Evolutionary conservation across 1,140 invertebrate species (phyloP).

Genomic region (Physella acuta): DNA sequence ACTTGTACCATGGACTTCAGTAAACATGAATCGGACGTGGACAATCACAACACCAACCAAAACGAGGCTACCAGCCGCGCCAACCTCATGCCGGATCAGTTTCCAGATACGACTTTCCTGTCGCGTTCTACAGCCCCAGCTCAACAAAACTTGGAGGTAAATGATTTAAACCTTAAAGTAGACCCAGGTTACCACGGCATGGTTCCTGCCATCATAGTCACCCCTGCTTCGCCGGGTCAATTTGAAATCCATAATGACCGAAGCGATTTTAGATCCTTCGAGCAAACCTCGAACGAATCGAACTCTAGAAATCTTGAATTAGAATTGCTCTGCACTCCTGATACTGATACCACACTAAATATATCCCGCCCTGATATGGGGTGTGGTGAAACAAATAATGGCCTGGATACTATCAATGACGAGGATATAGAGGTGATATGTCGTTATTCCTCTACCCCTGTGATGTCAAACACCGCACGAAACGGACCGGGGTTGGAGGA

Average conservation of each 20-base stretch:
- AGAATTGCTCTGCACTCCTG: not conserved
- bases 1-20: not conserved
- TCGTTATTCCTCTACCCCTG: conserved; percentile 29
- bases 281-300: not conserved
- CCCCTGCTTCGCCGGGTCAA: conserved; percentile 13
- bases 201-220: conserved; percentile 19
- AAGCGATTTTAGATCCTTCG: not conserved
- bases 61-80: conserved; percentile 16
- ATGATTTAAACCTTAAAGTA: not conserved
- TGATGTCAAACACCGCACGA: conserved; percentile 1
- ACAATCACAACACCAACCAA: conserved; percentile 32
- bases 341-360: conserved; percentile 9
- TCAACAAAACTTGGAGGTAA: conserved; percentile 1
- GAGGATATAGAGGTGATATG: conserved; percentile 32
- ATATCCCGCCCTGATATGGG: not conserved
- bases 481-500: conserved; percentile 7
- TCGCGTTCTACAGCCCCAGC: not conserved
- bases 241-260: not conserved
- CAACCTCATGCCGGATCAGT: not conserved
- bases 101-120: conserved; percentile 2
- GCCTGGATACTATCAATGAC: conserved; percentile 10
- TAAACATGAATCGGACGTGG: not conserved
- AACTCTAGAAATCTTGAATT: not conserved
- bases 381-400: not conserved
- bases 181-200: not conserved